Percentiles rank a stretch among this genome's conserved stretches.
Conservation (phyloP, 2,797 vertebrate genomes). For the Microctenopoma steveboyesi region DNA sequence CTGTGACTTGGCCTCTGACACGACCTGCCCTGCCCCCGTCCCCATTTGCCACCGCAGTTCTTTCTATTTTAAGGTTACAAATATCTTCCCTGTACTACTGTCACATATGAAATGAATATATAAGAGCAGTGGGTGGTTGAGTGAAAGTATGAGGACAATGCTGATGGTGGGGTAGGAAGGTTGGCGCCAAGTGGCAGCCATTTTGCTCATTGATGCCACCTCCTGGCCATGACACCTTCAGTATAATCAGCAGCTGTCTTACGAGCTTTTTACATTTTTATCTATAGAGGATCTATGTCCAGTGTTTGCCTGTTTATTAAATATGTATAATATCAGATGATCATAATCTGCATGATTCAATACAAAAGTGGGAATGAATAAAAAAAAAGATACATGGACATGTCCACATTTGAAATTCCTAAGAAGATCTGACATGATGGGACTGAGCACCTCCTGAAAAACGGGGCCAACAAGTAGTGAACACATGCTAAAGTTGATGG, state of each 20-base stretch:
- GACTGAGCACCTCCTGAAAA: conserved; percentile 19
- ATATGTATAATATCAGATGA: conserved; percentile 79
- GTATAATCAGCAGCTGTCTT: conserved; percentile 77
- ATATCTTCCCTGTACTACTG: conserved; percentile 37
- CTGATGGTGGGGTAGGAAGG: conserved; percentile 32
- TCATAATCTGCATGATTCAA: conserved; percentile 81
- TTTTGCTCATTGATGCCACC: conserved; percentile 61
- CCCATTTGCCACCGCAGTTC: not conserved
- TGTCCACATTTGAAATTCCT: conserved; percentile 12
- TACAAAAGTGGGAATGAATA: conserved; percentile 60
- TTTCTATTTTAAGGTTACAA: conserved; percentile 41
- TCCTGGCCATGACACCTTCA: conserved; percentile 59
- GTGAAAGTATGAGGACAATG: conserved; percentile 7
- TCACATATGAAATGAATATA: conserved; percentile 46
- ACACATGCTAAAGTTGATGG: conserved; percentile 16
- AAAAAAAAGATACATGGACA: conserved; percentile 47
- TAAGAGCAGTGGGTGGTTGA: conserved; percentile 25
- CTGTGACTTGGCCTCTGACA: conserved; percentile 67
- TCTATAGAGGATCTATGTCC: conserved; percentile 80
- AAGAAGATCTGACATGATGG: conserved; percentile 18
- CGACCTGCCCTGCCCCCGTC: conserved; percentile 17
- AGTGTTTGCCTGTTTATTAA: conserved; percentile 84
- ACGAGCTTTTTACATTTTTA: conserved; percentile 85
- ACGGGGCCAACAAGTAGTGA: conserved; percentile 8
- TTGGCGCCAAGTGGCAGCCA: conserved; percentile 37